A percentile compares a stretch with the other conserved stretches of the same genome.
Evolutionary conservation across 2,797 vertebrate species (phyloP).

Genomic region (Chloroceryle amazona): DNA sequence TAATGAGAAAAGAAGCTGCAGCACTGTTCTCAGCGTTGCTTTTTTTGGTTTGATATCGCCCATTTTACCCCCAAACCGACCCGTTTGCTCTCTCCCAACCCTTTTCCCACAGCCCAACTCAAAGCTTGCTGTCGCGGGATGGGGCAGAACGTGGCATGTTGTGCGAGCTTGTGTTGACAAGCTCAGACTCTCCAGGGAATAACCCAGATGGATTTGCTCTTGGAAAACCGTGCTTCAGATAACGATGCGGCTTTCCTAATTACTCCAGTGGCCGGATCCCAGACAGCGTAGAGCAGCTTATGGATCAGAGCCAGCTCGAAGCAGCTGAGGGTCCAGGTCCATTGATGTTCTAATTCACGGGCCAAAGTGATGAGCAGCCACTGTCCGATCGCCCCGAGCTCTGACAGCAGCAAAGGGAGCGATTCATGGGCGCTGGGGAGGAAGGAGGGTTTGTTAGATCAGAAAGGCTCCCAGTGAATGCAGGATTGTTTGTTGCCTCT

Average conservation of each 20-base stretch:
- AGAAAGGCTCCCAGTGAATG: background rate
- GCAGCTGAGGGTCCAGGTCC: background rate
- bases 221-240: background rate
- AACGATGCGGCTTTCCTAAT: background rate
- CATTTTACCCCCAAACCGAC: fast-evolving
- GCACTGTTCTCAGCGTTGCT: background rate
- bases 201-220: constrained; percentile 13
- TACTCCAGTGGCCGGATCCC: background rate
- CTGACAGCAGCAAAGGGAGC: background rate
- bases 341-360: fast-evolving
- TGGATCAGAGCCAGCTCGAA: background rate
- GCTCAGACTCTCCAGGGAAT: background rate
- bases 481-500: background rate
- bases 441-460: background rate
- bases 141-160: background rate
- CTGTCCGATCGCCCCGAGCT: background rate
- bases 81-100: fast-evolving
- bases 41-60: background rate
- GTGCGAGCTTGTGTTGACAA: background rate
- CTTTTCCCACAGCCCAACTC: background rate
- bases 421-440: background rate
- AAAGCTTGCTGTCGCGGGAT: fast-evolving
- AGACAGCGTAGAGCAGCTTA: background rate
- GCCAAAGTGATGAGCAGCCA: fast-evolving
- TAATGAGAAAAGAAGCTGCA: background rate